Base-by-base conservation (phyloP, 2,888 invertebrate genomes). In the Trissoscelio sp. region DNA sequence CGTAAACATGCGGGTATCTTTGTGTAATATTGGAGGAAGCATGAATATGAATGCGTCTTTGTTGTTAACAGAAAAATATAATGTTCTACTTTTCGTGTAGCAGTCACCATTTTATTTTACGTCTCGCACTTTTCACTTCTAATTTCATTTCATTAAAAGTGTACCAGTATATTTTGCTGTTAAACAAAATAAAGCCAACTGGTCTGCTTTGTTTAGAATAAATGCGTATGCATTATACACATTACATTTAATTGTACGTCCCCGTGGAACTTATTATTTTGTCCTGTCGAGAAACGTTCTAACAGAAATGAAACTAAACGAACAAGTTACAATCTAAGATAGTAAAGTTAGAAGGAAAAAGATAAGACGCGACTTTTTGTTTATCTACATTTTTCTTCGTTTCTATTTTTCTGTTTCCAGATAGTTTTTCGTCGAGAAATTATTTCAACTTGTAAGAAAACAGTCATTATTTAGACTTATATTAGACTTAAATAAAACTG, bases 1-100 rank as follows among this genome's bases (percentile, higher is more conserved):
- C 22, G 66, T 66, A 51, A 51, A 66, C 51, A 66, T 66, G 66
- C 66, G 66, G 66, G 66, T 39, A 66, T 60, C 51, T 66, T 66
- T 66, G 66, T 66, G 51, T 51, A 37, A 66, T n/a, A 16, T 14
- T 20, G 37, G 22, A 66, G 37, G 28, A 66, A 51, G 28, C 66
- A 51, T 28, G 66, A 37, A 51, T 46, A 51, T 37, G 51, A 51
- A 37, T 51, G 66, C 37, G n/a, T 22, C 51, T 20, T 31, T 48
- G 64, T 48, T 34, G 20, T 34, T 48, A 46, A 14, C n/a, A 4
- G 42, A 34, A 22, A 64, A 64, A 34, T 24, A 34, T 64, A 12
- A 37, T 14, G 64, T 34, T 34, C 48, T 31, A 64, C 64, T 64
- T 64, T 64, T 48, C 6, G n/a, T n/a, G 31, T 12, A 39, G 18